Evolutionary conservation across 30 jellyfish, hydroid and myxozoan genomes (phyloP).

Genomic region (Aurelia sp.): DNA sequence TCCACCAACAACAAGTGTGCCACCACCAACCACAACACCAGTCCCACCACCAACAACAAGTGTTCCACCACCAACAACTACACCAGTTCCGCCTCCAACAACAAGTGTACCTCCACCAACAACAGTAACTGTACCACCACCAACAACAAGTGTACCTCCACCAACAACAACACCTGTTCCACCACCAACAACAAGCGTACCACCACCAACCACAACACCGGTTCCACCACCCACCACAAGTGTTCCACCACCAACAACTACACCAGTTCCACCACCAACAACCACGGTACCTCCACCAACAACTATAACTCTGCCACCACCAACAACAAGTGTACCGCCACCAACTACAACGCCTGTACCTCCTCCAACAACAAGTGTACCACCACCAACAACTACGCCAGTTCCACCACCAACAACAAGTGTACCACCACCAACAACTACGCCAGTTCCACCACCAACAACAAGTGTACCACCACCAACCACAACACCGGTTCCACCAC

Average conservation of each 20-base stretch:
- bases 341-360: background rate
- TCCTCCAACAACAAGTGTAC: background rate
- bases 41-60: too few species aligned
- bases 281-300: background rate
- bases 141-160: constrained; percentile 30
- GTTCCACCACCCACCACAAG: background rate
- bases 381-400: background rate
- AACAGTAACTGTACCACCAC: constrained; percentile 9
- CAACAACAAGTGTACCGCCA: constrained; percentile 4
- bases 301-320: background rate
- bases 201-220: background rate
- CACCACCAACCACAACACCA: too few species aligned
- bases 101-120: constrained; percentile 31
- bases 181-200: constrained; percentile 14
- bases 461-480: background rate
- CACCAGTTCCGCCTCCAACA: constrained; percentile 39
- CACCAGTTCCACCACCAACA: background rate
- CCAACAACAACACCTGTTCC: constrained; percentile 19
- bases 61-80: constrained; percentile 12
- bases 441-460: too few species aligned
- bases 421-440: background rate
- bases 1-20: too few species aligned
- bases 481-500: background rate
- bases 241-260: background rate
- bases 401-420: constrained; percentile 5